These are phyloP conservation scores for Morpho helenor DNA, from an alignment of 2,888 invertebrate species.

Conservation along the genomic window DNA sequence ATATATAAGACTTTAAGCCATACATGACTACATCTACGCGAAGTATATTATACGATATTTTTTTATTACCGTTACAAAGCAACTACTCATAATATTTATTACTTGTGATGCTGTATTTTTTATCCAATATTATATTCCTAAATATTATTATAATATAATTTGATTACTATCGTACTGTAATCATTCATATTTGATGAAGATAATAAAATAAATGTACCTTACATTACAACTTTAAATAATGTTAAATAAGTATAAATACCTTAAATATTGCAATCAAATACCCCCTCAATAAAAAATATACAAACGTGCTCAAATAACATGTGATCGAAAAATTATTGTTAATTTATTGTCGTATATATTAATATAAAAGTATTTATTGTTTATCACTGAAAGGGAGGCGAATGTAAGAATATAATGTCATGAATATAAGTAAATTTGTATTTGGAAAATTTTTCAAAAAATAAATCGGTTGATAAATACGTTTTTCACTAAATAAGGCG, in stretches of 20 bases:
- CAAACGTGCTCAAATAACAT: conserved; percentile 29
- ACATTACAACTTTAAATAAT: no score
- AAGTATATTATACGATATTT: no score
- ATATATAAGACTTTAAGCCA: no score
- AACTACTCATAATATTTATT: conserved; percentile 1
- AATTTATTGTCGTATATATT: conserved; percentile 20
- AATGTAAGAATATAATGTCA: not conserved
- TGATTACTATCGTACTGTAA: conserved; percentile 7
- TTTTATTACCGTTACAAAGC: not conserved
- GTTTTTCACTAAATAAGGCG: no score
- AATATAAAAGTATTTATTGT: conserved; percentile 4
- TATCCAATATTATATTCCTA: no score
- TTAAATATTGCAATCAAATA: no score
- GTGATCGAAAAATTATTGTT: conserved; percentile 24
- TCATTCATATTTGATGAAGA: conserved; percentile 34
- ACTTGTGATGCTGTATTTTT: no score
- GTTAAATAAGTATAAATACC: no score
- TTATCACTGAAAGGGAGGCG: not conserved
- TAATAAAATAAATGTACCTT: not conserved
- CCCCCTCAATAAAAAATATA: conserved; percentile 19
- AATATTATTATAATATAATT: no score
- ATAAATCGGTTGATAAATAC: no score
- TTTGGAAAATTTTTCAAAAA: no score
- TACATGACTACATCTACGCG: no score
- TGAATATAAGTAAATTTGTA: not conserved